phyloP scores from a whole-genome alignment of 2,113 vertebrate species.

The Pelvicachromis taeniatus region DNA sequence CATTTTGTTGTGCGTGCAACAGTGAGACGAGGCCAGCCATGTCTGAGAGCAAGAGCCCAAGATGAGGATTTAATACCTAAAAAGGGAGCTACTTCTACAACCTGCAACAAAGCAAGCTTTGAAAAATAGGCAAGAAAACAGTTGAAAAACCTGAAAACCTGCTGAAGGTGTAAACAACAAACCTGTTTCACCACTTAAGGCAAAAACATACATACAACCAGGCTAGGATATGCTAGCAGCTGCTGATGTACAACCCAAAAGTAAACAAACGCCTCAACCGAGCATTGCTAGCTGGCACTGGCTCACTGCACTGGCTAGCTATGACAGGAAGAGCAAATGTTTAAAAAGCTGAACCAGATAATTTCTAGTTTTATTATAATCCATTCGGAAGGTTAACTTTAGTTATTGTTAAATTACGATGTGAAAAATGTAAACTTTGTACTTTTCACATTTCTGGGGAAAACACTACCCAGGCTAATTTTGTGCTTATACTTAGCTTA shows the following conservation, averaged over 20 bases:
- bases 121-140: accelerated
- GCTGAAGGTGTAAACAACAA: neutral
- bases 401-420: neutral
- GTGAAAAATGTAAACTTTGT: neutral
- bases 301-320: neutral
- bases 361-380: neutral
- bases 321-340: no score
- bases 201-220: neutral
- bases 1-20: no score
- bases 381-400: neutral
- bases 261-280: neutral
- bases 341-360: no score
- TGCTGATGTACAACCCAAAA: neutral
- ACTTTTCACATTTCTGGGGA: neutral
- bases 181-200: neutral
- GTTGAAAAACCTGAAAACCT: neutral
- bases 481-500: neutral
- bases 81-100: neutral
- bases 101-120: neutral
- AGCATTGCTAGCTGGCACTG: neutral
- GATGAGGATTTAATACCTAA: neutral
- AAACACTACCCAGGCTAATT: neutral
- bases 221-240: neutral
- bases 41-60: neutral
- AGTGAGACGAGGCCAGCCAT: no score